These are phyloP conservation scores for Oeneis ivallda DNA, from an alignment of 2,888 invertebrate genomes.

Conservation along the genomic window DNA sequence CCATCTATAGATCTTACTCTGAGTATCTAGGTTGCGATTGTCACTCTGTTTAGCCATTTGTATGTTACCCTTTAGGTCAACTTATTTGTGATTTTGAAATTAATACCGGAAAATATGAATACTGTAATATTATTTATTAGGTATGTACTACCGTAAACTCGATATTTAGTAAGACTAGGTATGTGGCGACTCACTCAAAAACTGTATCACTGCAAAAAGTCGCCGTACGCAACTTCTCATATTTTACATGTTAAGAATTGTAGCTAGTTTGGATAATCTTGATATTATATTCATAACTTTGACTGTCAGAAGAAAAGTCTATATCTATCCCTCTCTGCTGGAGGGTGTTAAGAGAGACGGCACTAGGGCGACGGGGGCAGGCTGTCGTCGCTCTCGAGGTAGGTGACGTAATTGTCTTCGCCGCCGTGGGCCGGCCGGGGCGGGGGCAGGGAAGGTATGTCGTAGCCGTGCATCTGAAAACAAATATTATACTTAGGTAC, in stretches of 20 bases:
- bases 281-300: conserved; percentile 15
- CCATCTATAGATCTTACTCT: too few relatives aligned
- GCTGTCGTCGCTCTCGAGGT: conserved; percentile 94
- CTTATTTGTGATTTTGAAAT: too few relatives aligned
- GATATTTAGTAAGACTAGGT: background rate
- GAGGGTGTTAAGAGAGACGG: conserved; percentile 61
- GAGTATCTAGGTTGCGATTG: too few relatives aligned
- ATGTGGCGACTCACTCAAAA: background rate
- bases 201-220: conserved; percentile 5
- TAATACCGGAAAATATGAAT: too few relatives aligned
- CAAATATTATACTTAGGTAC: conserved; percentile 1
- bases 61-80: too few relatives aligned
- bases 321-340: conserved; percentile 34
- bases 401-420: conserved; percentile 93
- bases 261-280: conserved; percentile 25
- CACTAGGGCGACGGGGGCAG: conserved; percentile 88
- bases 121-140: too few relatives aligned
- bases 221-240: background rate
- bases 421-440: conserved; percentile 85
- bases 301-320: conserved; percentile 22
- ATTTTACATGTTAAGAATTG: conserved; percentile 24
- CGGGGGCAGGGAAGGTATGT: conserved; percentile 84
- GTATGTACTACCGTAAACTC: too few relatives aligned
- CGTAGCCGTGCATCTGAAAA: conserved; percentile 95
- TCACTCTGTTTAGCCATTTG: too few relatives aligned